Conservation (phyloP, 2,113 vertebrate genomes). For the Seriola dumerili region DNA sequence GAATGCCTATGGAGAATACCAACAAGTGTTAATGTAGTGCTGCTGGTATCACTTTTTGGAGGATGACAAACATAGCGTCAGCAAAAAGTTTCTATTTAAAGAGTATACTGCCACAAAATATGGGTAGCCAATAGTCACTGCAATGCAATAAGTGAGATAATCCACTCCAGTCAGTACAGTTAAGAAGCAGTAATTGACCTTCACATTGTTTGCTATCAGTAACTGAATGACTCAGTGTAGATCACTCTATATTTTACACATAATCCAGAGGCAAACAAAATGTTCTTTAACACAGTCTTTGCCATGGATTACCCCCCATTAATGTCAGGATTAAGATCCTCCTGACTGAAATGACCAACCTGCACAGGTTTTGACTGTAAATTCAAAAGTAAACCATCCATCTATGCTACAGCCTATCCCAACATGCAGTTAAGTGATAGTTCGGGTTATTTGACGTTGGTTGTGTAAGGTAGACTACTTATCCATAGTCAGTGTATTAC, state of each 20-base stretch:
- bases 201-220: conserved; percentile 1
- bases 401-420: not conserved
- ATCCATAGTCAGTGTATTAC: no score
- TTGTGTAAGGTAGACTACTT: no score
- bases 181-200: not conserved
- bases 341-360: not conserved
- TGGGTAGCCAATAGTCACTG: no score
- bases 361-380: not conserved
- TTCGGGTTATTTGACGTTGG: no score
- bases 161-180: not conserved
- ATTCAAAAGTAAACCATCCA: not conserved
- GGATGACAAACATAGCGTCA: not conserved
- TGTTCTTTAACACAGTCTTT: conserved; percentile 6
- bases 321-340: conserved; percentile 16
- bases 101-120: no score
- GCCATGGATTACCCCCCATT: conserved; percentile 19
- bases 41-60: not conserved
- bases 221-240: not conserved
- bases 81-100: no score
- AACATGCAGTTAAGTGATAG: not conserved
- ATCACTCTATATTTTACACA: not conserved
- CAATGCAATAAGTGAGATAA: no score
- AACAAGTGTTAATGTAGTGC: not conserved
- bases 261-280: conserved; percentile 8
- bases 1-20: not conserved